Conservation (phyloP, 2,888 invertebrate species). For the Rotaria socialis region DNA sequence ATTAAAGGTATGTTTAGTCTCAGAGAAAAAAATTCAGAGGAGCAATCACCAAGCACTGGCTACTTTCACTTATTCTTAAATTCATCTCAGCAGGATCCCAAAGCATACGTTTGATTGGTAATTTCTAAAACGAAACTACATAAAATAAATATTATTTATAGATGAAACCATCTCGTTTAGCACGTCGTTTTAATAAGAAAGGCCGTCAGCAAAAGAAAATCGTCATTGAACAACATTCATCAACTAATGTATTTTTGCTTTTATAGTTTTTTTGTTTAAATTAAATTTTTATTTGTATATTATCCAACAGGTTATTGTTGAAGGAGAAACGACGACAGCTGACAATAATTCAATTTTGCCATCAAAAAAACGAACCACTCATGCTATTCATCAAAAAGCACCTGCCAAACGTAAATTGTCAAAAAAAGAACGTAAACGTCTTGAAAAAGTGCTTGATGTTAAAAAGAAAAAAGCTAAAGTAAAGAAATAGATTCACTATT, state of each 20-base stretch:
- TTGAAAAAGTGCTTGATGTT: slow-evolving; percentile 43
- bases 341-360: slow-evolving; percentile 26
- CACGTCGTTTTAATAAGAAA: slow-evolving; percentile 17
- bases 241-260: background rate
- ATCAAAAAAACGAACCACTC: background rate
- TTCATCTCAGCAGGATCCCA: no score
- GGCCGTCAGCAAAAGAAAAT: background rate
- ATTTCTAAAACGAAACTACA: no score
- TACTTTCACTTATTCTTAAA: no score
- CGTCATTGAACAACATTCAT: background rate
- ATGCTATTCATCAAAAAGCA: background rate
- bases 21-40: no score
- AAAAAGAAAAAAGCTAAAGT: slow-evolving; percentile 43
- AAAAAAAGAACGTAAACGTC: slow-evolving; percentile 43
- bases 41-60: no score
- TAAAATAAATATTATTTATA: background rate
- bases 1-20: no score
- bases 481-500: background rate
- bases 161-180: slow-evolving; percentile 29
- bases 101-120: no score
- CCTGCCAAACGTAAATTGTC: background rate
- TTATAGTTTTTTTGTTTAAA: background rate
- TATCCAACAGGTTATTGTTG: background rate
- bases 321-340: slow-evolving; percentile 1
- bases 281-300: no score